Base-by-base conservation (phyloP, 2,888 invertebrate genomes). In the Endotricha flammealis region DNA sequence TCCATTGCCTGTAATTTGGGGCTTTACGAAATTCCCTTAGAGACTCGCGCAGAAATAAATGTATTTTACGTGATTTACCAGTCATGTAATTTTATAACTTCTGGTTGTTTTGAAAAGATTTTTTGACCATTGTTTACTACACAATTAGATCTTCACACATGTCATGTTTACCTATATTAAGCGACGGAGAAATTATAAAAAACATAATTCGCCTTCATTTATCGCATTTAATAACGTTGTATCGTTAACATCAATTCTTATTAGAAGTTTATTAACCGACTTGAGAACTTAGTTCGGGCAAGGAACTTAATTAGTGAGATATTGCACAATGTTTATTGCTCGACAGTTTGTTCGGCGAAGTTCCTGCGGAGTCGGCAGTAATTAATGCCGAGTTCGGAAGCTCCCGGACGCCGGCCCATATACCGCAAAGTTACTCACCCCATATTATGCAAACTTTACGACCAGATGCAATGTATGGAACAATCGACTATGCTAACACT, bases 241-340 rank as follows among this genome's bases (percentile, higher is more conserved):
- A n/a, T n/a, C n/a, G n/a, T n/a, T n/a, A 28, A 28, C 28, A 28
- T 28, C 13, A 9, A 7, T 28, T 28, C 13, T n/a, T 20, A 44
- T 25, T 16, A 32, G 31, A 45, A 44, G 23, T 39, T 22, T 17
- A 29, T 35, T 28, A 32, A n/a, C 28, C 36, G 33, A 46, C 37
- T 47, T 43, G 29, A 20, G 27, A 39, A 43, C 38, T 43, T 31
- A 43, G 24, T 42, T 35, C 32, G 30, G 38, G 50, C 53, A 52
- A 46, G 50, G 50, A 58, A 58, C 56, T 61, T 63, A 65, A 68
- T 73, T 70, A 69, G 62, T 59, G 57, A 61, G 59, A 63, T 68
- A 71, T 69, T 64, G 65, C 55, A 51, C 58, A 64, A 61, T 67
- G 70, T 72, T 72, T 69, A 72, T 65, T 64, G 56, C 54, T 50